These are phyloP conservation scores for Danio kyathit DNA, from an alignment of 2,797 vertebrate genomes.

Conservation along the genomic window DNA sequence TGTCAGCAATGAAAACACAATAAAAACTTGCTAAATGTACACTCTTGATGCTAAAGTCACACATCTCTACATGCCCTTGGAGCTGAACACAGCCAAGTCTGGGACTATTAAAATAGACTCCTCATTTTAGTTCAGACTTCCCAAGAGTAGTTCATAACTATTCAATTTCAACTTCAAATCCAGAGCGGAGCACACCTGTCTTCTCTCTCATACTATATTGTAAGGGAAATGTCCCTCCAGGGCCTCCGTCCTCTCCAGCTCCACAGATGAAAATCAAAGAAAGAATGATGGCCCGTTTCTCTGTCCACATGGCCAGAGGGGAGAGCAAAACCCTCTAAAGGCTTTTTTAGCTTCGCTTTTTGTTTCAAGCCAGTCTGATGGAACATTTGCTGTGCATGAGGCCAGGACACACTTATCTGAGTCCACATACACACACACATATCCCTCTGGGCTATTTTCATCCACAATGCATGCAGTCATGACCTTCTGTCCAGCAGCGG, in stretches of 20 bases:
- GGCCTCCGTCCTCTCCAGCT: conserved; percentile 47
- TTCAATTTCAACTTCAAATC: conserved; percentile 22
- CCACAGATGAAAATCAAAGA: conserved; percentile 43
- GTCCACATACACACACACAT: conserved; percentile 16
- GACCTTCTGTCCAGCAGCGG: conserved; percentile 47
- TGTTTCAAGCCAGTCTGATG: conserved; percentile 40
- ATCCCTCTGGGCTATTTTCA: conserved; percentile 47
- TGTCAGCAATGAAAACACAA: neutral
- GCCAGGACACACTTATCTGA: conserved; percentile 38
- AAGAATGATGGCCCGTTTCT: conserved; percentile 20
- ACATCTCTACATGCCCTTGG: neutral
- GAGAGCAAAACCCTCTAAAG: conserved; percentile 39
- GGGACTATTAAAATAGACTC: neutral
- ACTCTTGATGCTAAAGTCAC: neutral
- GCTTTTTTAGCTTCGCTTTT: conserved; percentile 31
- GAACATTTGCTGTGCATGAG: conserved; percentile 38
- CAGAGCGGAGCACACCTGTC: conserved; percentile 37
- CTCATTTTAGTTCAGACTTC: conserved; percentile 12
- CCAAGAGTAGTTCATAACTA: conserved; percentile 7
- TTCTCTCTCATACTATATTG: conserved; percentile 12
- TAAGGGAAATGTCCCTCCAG: conserved; percentile 52
- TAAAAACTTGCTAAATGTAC: neutral
- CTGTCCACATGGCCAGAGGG: conserved; percentile 50
- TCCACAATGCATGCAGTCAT: conserved; percentile 28
- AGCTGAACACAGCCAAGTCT: neutral